Evolutionary conservation across 2,113 vertebrate genomes (phyloP).

Genomic region (Pandion haliaetus): DNA sequence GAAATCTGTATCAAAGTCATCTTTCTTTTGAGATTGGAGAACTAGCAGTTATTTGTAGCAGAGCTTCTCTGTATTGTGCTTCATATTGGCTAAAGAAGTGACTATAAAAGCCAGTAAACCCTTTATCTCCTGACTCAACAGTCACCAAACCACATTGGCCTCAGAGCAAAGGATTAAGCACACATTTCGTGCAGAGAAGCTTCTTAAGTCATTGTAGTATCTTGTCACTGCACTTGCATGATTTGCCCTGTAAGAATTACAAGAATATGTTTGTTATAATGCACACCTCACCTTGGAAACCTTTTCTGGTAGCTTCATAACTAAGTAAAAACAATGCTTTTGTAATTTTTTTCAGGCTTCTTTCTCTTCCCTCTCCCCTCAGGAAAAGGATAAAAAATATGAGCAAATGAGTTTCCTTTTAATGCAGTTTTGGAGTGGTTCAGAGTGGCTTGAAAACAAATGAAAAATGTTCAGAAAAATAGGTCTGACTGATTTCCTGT

Average conservation of each 20-base stretch:
- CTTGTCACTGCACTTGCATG: neutral
- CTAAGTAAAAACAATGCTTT: neutral
- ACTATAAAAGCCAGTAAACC: neutral
- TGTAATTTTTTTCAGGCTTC: neutral
- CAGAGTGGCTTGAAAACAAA: neutral
- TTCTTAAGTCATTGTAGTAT: neutral
- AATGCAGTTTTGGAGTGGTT: neutral
- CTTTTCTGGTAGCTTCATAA: neutral
- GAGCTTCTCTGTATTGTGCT: neutral
- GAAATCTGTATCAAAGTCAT: neutral
- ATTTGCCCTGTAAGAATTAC: neutral
- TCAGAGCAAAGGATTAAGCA: neutral
- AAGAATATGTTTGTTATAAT: neutral
- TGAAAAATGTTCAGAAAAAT: neutral
- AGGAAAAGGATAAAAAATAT: neutral
- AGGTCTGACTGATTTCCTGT: neutral
- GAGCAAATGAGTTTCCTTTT: neutral
- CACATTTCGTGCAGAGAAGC: accelerated
- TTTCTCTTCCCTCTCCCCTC: neutral
- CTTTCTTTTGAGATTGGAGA: neutral
- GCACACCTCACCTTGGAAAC: neutral
- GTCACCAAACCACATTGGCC: neutral
- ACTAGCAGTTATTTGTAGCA: neutral
- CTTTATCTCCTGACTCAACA: neutral
- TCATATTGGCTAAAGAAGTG: neutral